Base-by-base conservation (phyloP, 2,113 vertebrate species). In the Conger conger region DNA sequence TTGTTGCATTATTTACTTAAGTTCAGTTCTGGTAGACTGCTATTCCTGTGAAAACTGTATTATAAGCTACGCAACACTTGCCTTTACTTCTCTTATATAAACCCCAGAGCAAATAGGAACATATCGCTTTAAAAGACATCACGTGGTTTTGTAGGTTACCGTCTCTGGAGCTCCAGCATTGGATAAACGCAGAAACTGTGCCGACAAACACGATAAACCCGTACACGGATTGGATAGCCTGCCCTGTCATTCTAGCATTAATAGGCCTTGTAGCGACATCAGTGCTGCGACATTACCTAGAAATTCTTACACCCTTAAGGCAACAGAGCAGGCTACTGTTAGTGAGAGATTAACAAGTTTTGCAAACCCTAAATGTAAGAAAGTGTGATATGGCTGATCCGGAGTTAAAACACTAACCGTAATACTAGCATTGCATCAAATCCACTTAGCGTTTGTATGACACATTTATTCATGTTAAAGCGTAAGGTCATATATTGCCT, bases 211-310 rank as follows among this genome's bases (percentile, higher is more conserved):
- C 86, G 76, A 84, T 84, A 85, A 86, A 77, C 80, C 88, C 83
- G 38, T 78, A 76, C 91, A 37, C 57, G 83, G 92, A 94, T 94
- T 95, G 94, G 94, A 76, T 83, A 4, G 76, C 76, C 37, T 63
- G 73, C 17, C 57, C 87, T 93, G 94, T 91, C 94, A 92, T 85
- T 94, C 82, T 92, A 91, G 92, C 88, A 92, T 93, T 94, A 92
- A 84, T 87, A 84, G 90, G 91, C 92, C 89, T 87, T 88, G 84
- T 89, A 88, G 91, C 87, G 89, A 93, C 91, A 93, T 92, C 92
- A 92, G 82, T 88, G 91, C 93, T 94, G 93, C 94, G 93, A 95
- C 94, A 94, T 79, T 91, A 93, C 84, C 93, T 84, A 91, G 53
- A 91, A 88, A 87, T 90, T 85, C 79, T 87, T 27, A 30, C 87